Base-by-base conservation (phyloP, 2,113 vertebrate genomes). In the Spilogale gracilis region DNA sequence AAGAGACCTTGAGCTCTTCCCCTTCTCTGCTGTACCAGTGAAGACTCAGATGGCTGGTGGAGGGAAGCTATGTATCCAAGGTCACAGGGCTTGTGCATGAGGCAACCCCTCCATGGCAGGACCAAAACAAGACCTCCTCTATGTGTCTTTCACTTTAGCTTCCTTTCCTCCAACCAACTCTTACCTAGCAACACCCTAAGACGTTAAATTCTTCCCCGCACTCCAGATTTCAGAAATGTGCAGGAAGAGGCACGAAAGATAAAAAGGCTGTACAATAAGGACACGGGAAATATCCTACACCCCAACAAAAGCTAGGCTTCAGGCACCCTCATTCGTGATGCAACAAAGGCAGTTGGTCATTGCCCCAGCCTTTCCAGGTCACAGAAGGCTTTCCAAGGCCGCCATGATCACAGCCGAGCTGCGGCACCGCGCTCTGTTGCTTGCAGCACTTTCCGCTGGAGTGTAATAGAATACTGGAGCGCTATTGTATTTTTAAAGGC, bases 401-500 rank as follows among this genome's bases (percentile, higher is more conserved):
- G 32, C 83, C 32, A 3, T 43, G 3, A 82, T 97, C 89, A 60
- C 79, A 96, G 60, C 1, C 4, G 2, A 45, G 79, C 98, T 45
- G 54, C 3, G 74, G 38, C 54, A 60, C 12, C 14, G 5, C 2
- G 6, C 13, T 96, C 18, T 21, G 71, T 65, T 69, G 89, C 90
- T 58, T 38, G 23, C 54, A 96, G 95, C 5, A 4, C 4, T 97
- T 97, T 91, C 86, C 45, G 0, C 63, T 76, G 38, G 27, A 98
- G 97, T 94, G 84, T 74, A 94, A 94, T 98, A 83, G 96, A 98
- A 98, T 97, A 45, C 94, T 76, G 82, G 90, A 97, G 79, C 3
- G 6, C 61, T 83, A 52, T 69, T 97, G 32, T 82, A 96, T 97
- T 98, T 97, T 98, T 96, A 98, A 96, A 95, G 84, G 69, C 82